Conservation (phyloP, 2,113 vertebrate genomes). For the Platysteira castanea region DNA sequence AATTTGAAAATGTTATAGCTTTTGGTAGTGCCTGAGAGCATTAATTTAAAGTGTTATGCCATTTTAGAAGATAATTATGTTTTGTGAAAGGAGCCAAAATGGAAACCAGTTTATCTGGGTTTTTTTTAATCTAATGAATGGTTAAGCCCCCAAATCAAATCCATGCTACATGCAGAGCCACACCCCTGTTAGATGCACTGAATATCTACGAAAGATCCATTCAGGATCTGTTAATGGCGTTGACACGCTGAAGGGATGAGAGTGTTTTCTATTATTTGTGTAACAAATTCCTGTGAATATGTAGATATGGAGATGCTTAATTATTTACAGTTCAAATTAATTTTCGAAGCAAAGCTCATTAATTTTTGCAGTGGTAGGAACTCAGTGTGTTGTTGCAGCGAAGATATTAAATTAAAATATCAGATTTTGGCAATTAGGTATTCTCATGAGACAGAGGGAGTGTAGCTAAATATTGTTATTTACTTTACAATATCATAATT, state of each 20-base stretch:
- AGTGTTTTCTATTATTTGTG: not conserved
- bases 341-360: conserved; percentile 9
- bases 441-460: not conserved
- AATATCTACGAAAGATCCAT: not conserved
- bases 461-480: conserved; percentile 36
- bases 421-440: conserved; percentile 23
- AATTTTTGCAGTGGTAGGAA: conserved; percentile 1
- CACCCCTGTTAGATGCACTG: not conserved
- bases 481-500: conserved; percentile 15
- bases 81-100: not conserved
- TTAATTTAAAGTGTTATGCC: not conserved
- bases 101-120: not conserved
- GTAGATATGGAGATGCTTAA: not conserved
- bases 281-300: not conserved
- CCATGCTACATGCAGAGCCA: not conserved
- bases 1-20: not conserved
- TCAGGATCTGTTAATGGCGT: not conserved
- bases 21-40: not conserved
- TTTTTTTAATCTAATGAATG: not conserved
- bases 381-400: not conserved
- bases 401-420: conserved; percentile 21
- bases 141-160: not conserved
- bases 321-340: conserved; percentile 31
- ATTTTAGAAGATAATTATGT: not conserved
- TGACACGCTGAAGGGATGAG: not conserved